These are phyloP conservation scores for Brachionus asplanchnoidis DNA, from an alignment of 1,140 invertebrate species.

Conservation along the genomic window DNA sequence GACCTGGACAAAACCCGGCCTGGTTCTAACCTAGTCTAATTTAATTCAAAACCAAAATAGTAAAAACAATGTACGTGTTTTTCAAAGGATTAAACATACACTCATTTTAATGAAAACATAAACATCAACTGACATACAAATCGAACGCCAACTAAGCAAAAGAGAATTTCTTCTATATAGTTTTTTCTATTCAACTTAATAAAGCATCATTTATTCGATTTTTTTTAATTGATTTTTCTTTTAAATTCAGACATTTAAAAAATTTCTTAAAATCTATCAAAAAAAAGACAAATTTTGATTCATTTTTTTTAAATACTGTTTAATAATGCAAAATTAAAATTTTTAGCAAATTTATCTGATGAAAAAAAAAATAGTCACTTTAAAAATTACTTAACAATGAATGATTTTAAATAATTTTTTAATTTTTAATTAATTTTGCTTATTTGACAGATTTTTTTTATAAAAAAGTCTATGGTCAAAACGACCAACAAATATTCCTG, in stretches of 20 bases:
- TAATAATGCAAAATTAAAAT: neutral
- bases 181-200: neutral
- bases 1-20: neutral
- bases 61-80: constrained; percentile 2
- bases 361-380: no score
- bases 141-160: neutral
- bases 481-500: no score
- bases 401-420: no score
- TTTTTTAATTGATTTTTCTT: neutral
- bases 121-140: constrained; percentile 1
- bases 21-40: neutral
- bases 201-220: neutral
- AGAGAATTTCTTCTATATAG: neutral
- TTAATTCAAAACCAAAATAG: constrained; percentile 4
- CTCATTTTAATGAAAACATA: neutral
- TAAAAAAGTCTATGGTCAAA: no score
- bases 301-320: neutral
- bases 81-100: neutral
- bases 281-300: no score
- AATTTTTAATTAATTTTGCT: no score
- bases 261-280: neutral
- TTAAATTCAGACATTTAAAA: neutral
- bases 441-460: no score
- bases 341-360: no score
- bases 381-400: no score